phyloP scores from a whole-genome alignment of 2,888 invertebrate species.

The Epinotia nisella region DNA sequence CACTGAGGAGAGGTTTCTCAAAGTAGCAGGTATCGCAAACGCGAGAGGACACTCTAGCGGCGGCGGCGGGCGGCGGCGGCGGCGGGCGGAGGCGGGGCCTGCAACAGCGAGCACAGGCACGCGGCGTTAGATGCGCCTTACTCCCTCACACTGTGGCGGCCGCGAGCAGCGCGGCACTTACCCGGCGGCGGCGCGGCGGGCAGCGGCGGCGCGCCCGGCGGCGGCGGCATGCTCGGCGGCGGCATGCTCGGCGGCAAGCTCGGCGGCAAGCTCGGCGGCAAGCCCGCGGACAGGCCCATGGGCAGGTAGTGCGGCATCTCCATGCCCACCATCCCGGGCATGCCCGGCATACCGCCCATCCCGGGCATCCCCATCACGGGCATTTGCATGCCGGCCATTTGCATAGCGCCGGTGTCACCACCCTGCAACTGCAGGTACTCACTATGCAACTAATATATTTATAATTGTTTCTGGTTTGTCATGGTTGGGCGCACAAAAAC shows the following conservation, averaged over 20 bases:
- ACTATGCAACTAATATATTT: too few species aligned
- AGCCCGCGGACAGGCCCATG: slow-evolving; percentile 16
- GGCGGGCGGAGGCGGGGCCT: slow-evolving; percentile 46
- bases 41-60: slow-evolving; percentile 7
- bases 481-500: too few species aligned
- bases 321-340: slow-evolving; percentile 7
- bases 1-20: slow-evolving; percentile 61
- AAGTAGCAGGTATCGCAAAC: slow-evolving; percentile 2
- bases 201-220: slow-evolving; percentile 30
- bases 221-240: slow-evolving; percentile 30
- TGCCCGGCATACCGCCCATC: slow-evolving; percentile 7
- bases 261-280: slow-evolving; percentile 27
- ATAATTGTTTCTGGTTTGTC: too few species aligned
- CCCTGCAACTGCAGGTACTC: slow-evolving; percentile 32
- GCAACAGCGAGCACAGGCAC: slow-evolving; percentile 52
- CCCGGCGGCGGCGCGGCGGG: slow-evolving; percentile 29
- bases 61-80: slow-evolving; percentile 38
- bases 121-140: slow-evolving; percentile 46
- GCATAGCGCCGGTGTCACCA: slow-evolving; percentile 37
- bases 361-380: slow-evolving; percentile 2
- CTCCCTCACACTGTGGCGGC: slow-evolving; percentile 10
- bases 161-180: slow-evolving; percentile 30
- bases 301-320: background rate
- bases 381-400: slow-evolving; percentile 24
- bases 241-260: slow-evolving; percentile 44